Evolutionary conservation across 23 tunicate species (phyloP), one percentile per base, ranked within the genome.

Genomic region (Ciona savignyi): DNA sequence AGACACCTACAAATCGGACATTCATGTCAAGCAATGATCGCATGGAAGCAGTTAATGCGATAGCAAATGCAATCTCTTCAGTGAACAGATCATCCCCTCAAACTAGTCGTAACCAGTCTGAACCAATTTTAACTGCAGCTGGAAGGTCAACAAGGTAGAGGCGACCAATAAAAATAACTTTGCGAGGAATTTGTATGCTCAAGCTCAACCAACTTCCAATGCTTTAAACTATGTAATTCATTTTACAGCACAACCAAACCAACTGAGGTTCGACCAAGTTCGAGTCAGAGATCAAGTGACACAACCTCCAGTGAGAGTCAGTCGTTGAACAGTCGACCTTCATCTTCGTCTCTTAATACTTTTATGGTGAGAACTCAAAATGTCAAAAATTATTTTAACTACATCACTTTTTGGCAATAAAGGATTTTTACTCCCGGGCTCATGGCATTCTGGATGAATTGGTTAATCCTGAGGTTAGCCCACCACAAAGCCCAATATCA

Each of bases 1-100:
- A 42, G 56, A 33, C 74, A 68, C 48, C 80, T 4, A 28, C 77
- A 30, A 28, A 68, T 0, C 15, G 60, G 29, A 30, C 32, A 29
- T 74, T 69, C 62, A 75, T 80, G 86, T 68, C 86, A 1, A 33
- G 62, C 51, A 70, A 60, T 32, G 94, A 80, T 27, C 49, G 80
- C 22, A 68, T 68, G 0, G 77, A 75, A n/a, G 94, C 94, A 0
- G 92, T 78, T n/a, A 78, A 33, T 76, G 92, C 92, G n/a, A 86
- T 86, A 20, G 95, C 87, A 33, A 88, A 80, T 65, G 95, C 95
- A 9, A 81, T 88, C 28, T 81, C 95, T 30, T 68, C 67, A n/a
- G 87, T 77, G 33, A 78, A 65, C 6, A 62, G 78, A 22, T 27
- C 78, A 56, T 42, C 56, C 15, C 56, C 56, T 6, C 56, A 42